Evolutionary conservation across 2,888 invertebrate species (phyloP).

Genomic region (Cremastinae sp.): DNA sequence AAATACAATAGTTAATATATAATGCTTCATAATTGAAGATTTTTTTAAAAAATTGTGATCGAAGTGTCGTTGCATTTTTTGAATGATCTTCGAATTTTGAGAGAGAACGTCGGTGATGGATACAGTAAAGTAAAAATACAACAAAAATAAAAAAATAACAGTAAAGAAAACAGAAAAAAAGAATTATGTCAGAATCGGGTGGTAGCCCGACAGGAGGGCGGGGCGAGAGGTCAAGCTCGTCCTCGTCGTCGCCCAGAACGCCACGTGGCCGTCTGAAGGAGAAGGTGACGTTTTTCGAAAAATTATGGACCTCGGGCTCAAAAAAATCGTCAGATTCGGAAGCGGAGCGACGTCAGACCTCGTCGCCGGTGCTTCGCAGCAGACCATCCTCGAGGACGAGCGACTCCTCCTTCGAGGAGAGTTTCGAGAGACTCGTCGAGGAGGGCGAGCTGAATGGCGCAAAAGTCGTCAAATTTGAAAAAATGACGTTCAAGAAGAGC

Average conservation of each 20-base stretch:
- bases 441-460: conserved; percentile 86
- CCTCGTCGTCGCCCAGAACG: conserved; percentile 70
- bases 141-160: conserved; percentile 8
- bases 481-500: conserved; percentile 85
- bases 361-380: conserved; percentile 76
- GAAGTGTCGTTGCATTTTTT: no score
- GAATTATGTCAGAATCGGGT: conserved; percentile 63
- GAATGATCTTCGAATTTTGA: no score
- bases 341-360: conserved; percentile 67
- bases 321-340: conserved; percentile 73
- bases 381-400: conserved; percentile 75
- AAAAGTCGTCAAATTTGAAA: conserved; percentile 87
- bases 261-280: conserved; percentile 84
- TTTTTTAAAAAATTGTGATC: no score
- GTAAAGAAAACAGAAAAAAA: not conserved
- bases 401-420: conserved; percentile 81
- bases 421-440: conserved; percentile 82
- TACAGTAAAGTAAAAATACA: no score
- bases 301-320: conserved; percentile 85
- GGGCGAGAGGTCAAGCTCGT: conserved; percentile 57
- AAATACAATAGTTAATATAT: no score
- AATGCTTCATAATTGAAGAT: no score
- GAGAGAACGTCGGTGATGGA: no score
- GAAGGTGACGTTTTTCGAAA: conserved; percentile 90
- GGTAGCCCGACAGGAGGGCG: conserved; percentile 65